Evolutionary conservation across 2,888 invertebrate species (phyloP).

Genomic region (Idaea biselata): DNA sequence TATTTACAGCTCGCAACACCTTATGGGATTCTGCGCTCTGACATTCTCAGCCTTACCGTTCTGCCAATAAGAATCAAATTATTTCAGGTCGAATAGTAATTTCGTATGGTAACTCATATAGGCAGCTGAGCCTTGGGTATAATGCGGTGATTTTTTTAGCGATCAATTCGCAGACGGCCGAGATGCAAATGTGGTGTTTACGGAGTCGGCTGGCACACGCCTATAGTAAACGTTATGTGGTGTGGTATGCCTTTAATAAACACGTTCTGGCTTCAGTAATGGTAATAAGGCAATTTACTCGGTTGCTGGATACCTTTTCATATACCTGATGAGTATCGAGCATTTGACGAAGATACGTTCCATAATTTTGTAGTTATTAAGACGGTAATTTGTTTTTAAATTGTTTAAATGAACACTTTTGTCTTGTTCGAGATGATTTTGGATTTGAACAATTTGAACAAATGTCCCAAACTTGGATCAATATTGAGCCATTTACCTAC

Average conservation of each 20-base stretch:
- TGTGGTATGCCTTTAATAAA: slow-evolving; percentile 53
- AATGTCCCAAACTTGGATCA: too few species aligned
- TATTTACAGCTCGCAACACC: slow-evolving; percentile 57
- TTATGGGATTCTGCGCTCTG: slow-evolving; percentile 39
- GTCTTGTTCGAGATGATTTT: too few species aligned
- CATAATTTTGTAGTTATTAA: slow-evolving; percentile 8
- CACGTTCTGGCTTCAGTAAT: slow-evolving; percentile 46
- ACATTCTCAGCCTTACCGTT: slow-evolving; percentile 34
- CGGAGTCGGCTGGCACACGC: slow-evolving; percentile 69
- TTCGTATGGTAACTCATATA: slow-evolving; percentile 47
- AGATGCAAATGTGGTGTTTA: slow-evolving; percentile 76
- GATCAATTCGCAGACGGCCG: slow-evolving; percentile 72
- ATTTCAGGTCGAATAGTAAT: slow-evolving; percentile 33
- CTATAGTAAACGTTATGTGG: slow-evolving; percentile 57
- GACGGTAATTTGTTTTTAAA: neutral
- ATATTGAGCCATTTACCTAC: too few species aligned
- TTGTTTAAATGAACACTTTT: slow-evolving; percentile 7
- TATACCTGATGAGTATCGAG: slow-evolving; percentile 28
- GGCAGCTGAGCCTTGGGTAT: slow-evolving; percentile 65
- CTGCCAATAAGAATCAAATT: slow-evolving; percentile 33
- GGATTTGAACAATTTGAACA: too few species aligned
- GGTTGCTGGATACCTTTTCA: slow-evolving; percentile 33
- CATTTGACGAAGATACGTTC: slow-evolving; percentile 20
- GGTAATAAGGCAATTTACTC: slow-evolving; percentile 42
- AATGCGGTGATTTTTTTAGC: slow-evolving; percentile 77